phyloP scores from a whole-genome alignment of 1,140 invertebrate genomes.

The Drosophila ohnishii region DNA sequence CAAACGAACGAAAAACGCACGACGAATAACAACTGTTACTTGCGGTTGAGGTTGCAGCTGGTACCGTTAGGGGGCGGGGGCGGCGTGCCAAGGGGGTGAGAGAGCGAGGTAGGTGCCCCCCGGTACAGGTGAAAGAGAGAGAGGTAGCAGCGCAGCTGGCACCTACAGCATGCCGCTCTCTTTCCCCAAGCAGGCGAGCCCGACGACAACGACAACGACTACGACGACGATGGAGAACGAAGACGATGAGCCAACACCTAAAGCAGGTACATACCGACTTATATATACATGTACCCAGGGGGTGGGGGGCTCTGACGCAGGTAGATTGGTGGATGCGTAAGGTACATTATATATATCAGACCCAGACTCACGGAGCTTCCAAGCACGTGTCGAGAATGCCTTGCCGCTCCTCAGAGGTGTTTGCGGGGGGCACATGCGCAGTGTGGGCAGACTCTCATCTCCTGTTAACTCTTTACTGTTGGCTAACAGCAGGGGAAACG shows the following conservation, averaged over 20 bases:
- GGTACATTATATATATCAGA: slow-evolving; percentile 68
- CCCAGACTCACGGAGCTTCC: slow-evolving; percentile 47
- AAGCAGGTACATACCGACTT: slow-evolving; percentile 67
- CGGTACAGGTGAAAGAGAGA: slow-evolving; percentile 29
- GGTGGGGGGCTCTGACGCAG: slow-evolving; percentile 68
- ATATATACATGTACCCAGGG: slow-evolving; percentile 33
- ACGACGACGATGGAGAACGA: slow-evolving; percentile 53
- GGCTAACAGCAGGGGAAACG: slow-evolving; percentile 60
- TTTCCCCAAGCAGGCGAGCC: slow-evolving; percentile 20
- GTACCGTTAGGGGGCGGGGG: slow-evolving; percentile 1
- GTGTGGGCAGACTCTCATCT: not conserved
- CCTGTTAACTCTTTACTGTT: slow-evolving; percentile 23
- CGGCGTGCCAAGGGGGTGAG: slow-evolving; percentile 18
- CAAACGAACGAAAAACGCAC: slow-evolving; percentile 74
- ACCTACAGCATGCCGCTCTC: slow-evolving; percentile 60
- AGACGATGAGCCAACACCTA: slow-evolving; percentile 73
- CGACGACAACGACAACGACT: slow-evolving; percentile 36
- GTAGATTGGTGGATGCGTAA: slow-evolving; percentile 83
- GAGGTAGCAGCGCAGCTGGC: slow-evolving; percentile 43
- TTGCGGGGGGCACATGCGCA: slow-evolving; percentile 60
- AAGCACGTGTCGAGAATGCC: slow-evolving; percentile 57
- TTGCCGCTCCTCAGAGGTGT: slow-evolving; percentile 38
- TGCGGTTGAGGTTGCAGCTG: slow-evolving; percentile 60
- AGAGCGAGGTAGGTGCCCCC: slow-evolving; percentile 24
- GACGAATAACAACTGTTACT: slow-evolving; percentile 79